phyloP scores from a whole-genome alignment of 1,140 invertebrate genomes.

The Antheraea pernyi region DNA sequence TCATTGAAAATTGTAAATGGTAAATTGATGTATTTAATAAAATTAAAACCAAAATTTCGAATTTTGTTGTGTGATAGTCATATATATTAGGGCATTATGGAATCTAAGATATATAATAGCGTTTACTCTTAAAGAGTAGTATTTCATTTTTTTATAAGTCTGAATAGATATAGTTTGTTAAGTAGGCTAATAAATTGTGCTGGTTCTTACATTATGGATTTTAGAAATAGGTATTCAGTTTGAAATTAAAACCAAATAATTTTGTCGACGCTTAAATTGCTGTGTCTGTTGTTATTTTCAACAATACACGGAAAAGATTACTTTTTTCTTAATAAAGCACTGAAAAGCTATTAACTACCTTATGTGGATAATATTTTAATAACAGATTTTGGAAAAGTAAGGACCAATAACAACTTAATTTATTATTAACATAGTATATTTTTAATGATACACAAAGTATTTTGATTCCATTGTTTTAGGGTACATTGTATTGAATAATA shows the following conservation, averaged over 20 bases:
- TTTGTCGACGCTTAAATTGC: too few relatives aligned
- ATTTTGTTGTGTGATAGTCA: constrained; percentile 21
- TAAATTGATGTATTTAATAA: background rate
- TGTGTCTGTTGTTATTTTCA: too few relatives aligned
- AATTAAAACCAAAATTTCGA: constrained; percentile 21
- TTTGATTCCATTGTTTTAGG: background rate
- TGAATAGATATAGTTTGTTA: constrained; percentile 14
- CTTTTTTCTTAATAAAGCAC: too few relatives aligned
- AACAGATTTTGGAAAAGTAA: too few relatives aligned
- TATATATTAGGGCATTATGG: constrained; percentile 13
- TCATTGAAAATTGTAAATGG: too few relatives aligned
- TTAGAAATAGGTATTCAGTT: too few relatives aligned
- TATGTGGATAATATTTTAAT: too few relatives aligned
- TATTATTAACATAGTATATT: too few relatives aligned
- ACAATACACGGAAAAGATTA: too few relatives aligned
- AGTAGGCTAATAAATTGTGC: background rate
- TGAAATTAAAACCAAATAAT: too few relatives aligned
- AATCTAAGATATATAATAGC: constrained; percentile 15
- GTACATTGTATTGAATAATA: background rate
- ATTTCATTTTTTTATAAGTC: constrained; percentile 26
- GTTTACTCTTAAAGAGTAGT: constrained; percentile 30
- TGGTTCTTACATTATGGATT: background rate
- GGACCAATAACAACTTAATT: background rate
- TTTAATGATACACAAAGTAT: background rate
- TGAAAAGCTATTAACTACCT: too few relatives aligned